Base-by-base conservation (phyloP, 2,888 invertebrate species). In the Baccha elongata region DNA sequence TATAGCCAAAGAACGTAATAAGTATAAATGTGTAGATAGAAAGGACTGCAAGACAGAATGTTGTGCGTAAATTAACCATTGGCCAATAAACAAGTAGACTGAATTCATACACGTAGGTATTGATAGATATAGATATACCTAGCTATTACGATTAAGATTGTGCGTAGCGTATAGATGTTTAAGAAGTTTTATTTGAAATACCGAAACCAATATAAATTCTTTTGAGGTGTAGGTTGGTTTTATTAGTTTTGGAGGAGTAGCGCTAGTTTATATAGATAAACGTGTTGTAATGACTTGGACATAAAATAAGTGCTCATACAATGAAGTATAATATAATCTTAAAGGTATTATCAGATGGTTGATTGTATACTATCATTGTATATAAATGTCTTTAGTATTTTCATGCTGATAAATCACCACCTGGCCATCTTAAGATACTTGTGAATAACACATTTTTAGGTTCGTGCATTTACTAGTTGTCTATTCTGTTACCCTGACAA, bases 41-140 rank as follows among this genome's bases (percentile, higher is more conserved):
- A 37, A 46, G 17, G 73, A 29, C 53, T 37, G 19, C 35, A 46
- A 23, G 40, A 23, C 35, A 35, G 64, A 69, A 55, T 58, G 62
- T 52, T 64, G 65, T 67, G 65, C 32, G 67, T 67, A 44, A 67
- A 78, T 73, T 73, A 53, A 69, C 46, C 55, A 69, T 48, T 46
- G 19, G 44, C 29, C 60, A 55, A 69, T 69, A 44, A 55, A 46
- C 68, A 48, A 68, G 67, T 42, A 53, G 35, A 23, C 5, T 1
- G 19, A 4, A 2, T n/a, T n/a, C 13, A 40, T 2, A 23, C 1
- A 0, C n/a, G n/a, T n/a, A n/a, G n/a, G n/a, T n/a, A n/a, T n/a
- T n/a, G n/a, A n/a, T n/a, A n/a, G n/a, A n/a, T n/a, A n/a, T n/a
- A n/a, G n/a, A n/a, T n/a, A n/a, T n/a, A n/a, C n/a, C n/a, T n/a